Evolutionary conservation across 2,888 invertebrate species (phyloP).

Genomic region (Carcina quercana): DNA sequence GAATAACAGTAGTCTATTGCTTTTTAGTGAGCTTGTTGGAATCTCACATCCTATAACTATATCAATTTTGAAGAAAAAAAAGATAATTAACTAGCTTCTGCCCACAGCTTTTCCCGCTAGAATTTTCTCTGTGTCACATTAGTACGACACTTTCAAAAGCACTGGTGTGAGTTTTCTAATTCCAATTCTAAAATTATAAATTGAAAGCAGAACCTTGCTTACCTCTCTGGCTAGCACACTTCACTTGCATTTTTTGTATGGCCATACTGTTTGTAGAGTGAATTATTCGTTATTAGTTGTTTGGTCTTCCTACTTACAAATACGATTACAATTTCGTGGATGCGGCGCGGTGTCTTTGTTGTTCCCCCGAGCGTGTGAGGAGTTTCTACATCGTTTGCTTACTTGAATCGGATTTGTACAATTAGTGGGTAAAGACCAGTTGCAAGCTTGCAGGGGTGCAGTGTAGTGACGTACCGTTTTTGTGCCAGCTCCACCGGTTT

Average conservation of each 20-base stretch:
- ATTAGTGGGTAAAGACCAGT: slow-evolving; percentile 44
- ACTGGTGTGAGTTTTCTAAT: no score
- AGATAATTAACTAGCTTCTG: no score
- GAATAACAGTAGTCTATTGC: no score
- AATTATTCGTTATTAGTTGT: slow-evolving; percentile 57
- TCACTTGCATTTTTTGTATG: slow-evolving; percentile 17
- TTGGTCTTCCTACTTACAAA: slow-evolving; percentile 42
- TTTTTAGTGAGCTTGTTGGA: no score
- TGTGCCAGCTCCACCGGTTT: slow-evolving; percentile 3
- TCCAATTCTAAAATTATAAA: no score
- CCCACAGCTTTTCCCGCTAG: no score
- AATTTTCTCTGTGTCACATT: no score
- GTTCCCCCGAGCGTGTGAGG: slow-evolving; percentile 42
- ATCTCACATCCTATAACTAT: no score
- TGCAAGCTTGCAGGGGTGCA: slow-evolving; percentile 35
- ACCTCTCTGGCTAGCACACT: neutral
- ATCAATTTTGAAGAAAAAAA: no score
- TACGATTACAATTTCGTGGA: slow-evolving; percentile 52
- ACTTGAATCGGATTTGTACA: slow-evolving; percentile 56
- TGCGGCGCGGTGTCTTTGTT: slow-evolving; percentile 36
- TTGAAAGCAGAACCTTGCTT: neutral
- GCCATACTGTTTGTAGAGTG: slow-evolving; percentile 45
- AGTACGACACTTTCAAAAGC: no score
- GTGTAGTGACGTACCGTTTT: slow-evolving; percentile 24
- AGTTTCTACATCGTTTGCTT: slow-evolving; percentile 53